phyloP scores from a whole-genome alignment of 1,140 invertebrate species.

The Drosophila bocqueti region DNA sequence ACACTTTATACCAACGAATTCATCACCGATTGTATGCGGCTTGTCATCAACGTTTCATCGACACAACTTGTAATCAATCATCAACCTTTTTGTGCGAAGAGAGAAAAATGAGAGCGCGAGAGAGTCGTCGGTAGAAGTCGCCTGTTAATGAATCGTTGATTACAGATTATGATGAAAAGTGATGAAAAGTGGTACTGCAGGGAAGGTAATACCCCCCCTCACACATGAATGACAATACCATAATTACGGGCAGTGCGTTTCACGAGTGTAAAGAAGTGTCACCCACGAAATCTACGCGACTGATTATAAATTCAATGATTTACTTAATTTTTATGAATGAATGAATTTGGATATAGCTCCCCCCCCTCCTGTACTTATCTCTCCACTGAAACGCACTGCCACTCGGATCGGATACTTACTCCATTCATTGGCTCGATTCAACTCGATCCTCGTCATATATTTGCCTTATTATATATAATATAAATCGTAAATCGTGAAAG shows the following conservation, averaged over 20 bases:
- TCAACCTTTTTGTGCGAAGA: too few relatives aligned
- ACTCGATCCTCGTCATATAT: constrained; percentile 68
- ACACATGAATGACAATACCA: constrained; percentile 67
- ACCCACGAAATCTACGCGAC: background rate
- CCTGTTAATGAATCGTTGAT: too few relatives aligned
- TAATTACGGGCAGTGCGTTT: constrained; percentile 34
- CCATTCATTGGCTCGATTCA: constrained; percentile 22
- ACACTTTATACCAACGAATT: background rate
- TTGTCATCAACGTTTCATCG: too few relatives aligned
- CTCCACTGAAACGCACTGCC: constrained; percentile 15
- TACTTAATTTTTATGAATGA: background rate
- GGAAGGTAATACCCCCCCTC: constrained; percentile 4
- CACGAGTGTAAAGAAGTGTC: constrained; percentile 1
- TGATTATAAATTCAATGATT: background rate
- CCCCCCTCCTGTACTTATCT: background rate
- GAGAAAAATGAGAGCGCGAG: too few relatives aligned
- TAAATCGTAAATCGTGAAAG: constrained; percentile 42
- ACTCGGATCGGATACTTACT: background rate
- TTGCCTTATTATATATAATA: constrained; percentile 82
- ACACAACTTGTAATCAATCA: too few relatives aligned
- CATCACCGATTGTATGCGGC: too few relatives aligned
- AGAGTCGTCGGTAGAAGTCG: too few relatives aligned
- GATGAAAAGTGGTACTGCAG: too few relatives aligned
- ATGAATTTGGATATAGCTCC: background rate
- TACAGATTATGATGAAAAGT: too few relatives aligned